A percentile compares a stretch with the other conserved stretches of the same genome.
These are phyloP conservation scores for Antennarius striatus DNA, from an alignment of 2,113 vertebrate genomes.

Conservation along the genomic window DNA sequence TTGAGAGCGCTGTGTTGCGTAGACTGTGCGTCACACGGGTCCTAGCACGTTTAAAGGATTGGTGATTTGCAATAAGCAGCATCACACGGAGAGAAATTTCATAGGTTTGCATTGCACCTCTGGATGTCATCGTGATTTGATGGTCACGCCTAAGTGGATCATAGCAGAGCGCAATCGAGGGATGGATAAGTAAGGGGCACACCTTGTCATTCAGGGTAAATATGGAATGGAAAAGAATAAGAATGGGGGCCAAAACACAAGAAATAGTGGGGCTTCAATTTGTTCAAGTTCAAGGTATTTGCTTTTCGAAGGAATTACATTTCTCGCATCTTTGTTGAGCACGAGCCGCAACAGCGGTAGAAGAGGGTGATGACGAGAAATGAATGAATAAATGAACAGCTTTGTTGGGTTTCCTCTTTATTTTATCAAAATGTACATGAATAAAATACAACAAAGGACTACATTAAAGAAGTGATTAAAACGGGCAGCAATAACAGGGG, in stretches of 20 bases:
- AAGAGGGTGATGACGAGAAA: not conserved
- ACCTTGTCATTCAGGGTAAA: slow-evolving; percentile 23
- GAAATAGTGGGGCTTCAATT: not conserved
- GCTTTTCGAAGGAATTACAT: slow-evolving; percentile 19
- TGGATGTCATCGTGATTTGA: slow-evolving; percentile 44
- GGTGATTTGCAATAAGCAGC: slow-evolving; percentile 70
- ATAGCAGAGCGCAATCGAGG: slow-evolving; percentile 47
- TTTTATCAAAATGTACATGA: slow-evolving; percentile 75
- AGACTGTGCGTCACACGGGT: slow-evolving; percentile 62
- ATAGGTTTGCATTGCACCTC: slow-evolving; percentile 49
- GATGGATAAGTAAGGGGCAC: slow-evolving; percentile 13
- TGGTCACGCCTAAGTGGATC: slow-evolving; percentile 63
- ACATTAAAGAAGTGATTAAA: slow-evolving; percentile 79
- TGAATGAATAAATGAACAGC: too few species aligned
- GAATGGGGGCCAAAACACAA: not conserved
- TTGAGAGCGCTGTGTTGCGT: slow-evolving; percentile 56
- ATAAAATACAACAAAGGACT: slow-evolving; percentile 75
- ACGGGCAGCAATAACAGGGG: slow-evolving; percentile 74
- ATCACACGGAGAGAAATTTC: slow-evolving; percentile 40
- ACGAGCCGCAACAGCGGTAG: too few species aligned
- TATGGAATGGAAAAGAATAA: not conserved
- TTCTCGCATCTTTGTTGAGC: not conserved
- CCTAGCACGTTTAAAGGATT: slow-evolving; percentile 66
- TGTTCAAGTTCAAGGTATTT: not conserved
- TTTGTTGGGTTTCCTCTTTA: slow-evolving; percentile 54